These are phyloP conservation scores for Lamproptera curius DNA, from an alignment of 2,888 invertebrate genomes.

Conservation along the genomic window DNA sequence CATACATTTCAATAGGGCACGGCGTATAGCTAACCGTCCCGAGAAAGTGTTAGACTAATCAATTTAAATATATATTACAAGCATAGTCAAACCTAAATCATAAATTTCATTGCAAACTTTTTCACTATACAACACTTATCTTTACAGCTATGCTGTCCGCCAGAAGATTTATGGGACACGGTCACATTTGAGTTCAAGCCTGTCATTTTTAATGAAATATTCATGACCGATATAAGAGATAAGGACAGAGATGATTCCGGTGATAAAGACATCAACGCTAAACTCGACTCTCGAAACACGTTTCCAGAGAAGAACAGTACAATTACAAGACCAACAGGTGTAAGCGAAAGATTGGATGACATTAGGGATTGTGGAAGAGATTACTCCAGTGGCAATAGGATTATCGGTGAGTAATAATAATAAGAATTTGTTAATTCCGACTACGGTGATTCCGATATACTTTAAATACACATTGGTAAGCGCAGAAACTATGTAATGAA, in stretches of 20 bases:
- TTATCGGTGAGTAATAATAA: slow-evolving; percentile 25
- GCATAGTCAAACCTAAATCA: no score
- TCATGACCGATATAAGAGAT: neutral
- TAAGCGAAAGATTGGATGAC: neutral
- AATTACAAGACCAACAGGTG: no score
- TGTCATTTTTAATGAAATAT: slow-evolving; percentile 15
- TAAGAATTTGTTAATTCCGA: no score
- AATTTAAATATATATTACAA: no score
- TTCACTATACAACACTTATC: neutral
- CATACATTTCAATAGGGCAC: no score
- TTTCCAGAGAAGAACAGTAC: neutral
- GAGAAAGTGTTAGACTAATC: no score
- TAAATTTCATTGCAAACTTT: no score
- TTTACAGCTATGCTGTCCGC: slow-evolving; percentile 35
- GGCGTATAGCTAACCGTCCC: no score
- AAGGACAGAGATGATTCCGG: slow-evolving; percentile 6
- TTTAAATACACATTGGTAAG: no score
- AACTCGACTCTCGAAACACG: neutral
- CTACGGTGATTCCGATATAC: no score
- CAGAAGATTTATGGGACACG: slow-evolving; percentile 25
- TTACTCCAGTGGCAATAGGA: slow-evolving; percentile 21
- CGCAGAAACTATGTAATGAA: no score
- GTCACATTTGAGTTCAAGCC: slow-evolving; percentile 24
- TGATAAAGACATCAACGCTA: neutral
- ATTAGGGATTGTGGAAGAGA: slow-evolving; percentile 13